A percentile compares a stretch with the other conserved stretches of the same genome.
Conservation (phyloP, 2,888 invertebrate genomes). For the Omphaloscelis lunosa region DNA sequence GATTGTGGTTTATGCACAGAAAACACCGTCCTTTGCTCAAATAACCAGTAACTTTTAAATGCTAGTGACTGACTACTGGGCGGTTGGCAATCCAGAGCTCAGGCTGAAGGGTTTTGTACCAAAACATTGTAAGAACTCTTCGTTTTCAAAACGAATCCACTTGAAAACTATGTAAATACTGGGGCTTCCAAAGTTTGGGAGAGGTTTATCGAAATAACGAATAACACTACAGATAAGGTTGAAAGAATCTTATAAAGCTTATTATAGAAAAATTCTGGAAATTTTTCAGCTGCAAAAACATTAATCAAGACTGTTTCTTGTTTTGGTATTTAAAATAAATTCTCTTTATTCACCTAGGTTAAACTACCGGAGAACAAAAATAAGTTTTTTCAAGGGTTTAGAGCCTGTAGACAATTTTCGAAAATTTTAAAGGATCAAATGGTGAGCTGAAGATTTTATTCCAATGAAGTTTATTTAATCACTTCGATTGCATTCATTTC, state of each 20-base stretch:
- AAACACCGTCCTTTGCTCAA: background rate
- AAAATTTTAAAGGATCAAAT: background rate
- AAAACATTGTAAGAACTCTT: conserved; percentile 67
- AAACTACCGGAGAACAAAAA: no score
- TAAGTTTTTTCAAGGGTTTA: background rate
- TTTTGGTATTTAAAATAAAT: no score
- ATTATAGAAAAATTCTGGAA: no score
- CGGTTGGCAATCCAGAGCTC: conserved; percentile 3
- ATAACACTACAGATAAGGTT: background rate
- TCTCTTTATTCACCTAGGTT: no score
- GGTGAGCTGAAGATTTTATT: background rate
- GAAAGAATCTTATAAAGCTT: background rate
- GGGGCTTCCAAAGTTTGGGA: conserved; percentile 49
- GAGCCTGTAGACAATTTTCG: background rate
- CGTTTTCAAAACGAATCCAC: conserved; percentile 53
- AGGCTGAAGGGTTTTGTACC: conserved; percentile 40
- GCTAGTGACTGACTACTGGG: conserved; percentile 15
- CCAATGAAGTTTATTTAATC: background rate
- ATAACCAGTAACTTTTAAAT: background rate
- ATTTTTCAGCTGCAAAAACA: no score
- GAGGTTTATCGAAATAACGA: background rate
- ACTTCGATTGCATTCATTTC: background rate
- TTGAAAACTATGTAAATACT: conserved; percentile 43
- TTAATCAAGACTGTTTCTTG: no score
- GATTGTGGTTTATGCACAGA: background rate